phyloP scores from a whole-genome alignment of 2,888 invertebrate species.

The Drosophila picticornis region DNA sequence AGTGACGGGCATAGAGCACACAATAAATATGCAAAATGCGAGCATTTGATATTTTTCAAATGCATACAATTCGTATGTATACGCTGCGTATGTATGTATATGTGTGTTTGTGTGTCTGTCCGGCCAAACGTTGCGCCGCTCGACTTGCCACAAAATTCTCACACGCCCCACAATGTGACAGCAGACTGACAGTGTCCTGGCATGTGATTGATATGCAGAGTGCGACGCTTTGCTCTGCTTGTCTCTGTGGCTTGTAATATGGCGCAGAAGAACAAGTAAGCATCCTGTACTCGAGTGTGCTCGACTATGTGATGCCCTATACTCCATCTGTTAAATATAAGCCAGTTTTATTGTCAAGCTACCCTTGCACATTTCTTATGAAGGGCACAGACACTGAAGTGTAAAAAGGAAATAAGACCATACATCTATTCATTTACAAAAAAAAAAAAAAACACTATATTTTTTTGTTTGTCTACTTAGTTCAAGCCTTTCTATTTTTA shows the following conservation, averaged over 20 bases:
- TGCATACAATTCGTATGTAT: conserved; percentile 24
- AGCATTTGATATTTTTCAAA: conserved; percentile 72
- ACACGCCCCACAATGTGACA: conserved; percentile 67
- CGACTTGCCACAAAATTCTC: conserved; percentile 51
- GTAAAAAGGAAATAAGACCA: neutral
- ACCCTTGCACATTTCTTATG: neutral
- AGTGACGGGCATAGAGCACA: conserved; percentile 33
- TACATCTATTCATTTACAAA: neutral
- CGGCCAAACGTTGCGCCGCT: conserved; percentile 21
- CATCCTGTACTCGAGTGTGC: neutral
- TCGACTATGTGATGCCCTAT: neutral
- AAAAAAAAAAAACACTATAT: neutral
- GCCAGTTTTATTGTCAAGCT: neutral
- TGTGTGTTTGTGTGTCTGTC: neutral
- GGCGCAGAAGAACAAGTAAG: neutral
- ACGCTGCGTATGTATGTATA: conserved; percentile 10
- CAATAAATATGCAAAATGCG: conserved; percentile 78
- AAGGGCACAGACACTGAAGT: neutral
- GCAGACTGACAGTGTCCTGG: conserved; percentile 68
- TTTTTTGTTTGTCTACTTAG: neutral
- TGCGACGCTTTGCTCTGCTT: conserved; percentile 39
- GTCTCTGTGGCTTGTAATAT: conserved; percentile 1
- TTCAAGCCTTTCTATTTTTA: neutral
- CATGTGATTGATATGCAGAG: conserved; percentile 77
- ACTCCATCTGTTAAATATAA: neutral